Percentiles rank a stretch among this genome's conserved stretches.
These are phyloP conservation scores for Babylonia areolata DNA, from an alignment of 1,140 invertebrate species.

Conservation along the genomic window DNA sequence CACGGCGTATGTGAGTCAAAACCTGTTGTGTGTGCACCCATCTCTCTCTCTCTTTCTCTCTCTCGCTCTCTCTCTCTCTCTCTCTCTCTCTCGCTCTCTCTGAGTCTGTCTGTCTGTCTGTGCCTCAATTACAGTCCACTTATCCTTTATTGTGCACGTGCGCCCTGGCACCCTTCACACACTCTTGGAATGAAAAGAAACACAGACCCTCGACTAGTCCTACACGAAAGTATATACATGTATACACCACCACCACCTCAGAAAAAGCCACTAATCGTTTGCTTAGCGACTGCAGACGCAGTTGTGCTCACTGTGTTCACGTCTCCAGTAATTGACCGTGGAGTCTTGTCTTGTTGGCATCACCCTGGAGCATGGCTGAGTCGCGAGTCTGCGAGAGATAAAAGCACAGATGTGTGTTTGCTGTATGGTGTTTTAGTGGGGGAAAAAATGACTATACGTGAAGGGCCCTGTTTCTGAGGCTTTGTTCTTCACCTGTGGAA, in stretches of 20 bases:
- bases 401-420: too few relatives aligned
- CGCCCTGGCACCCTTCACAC: too few relatives aligned
- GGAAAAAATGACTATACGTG: too few relatives aligned
- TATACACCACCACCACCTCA: too few relatives aligned
- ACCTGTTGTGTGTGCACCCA: neutral
- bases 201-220: too few relatives aligned
- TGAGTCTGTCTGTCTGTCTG: neutral
- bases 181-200: too few relatives aligned
- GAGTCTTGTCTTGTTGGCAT: conserved; percentile 11
- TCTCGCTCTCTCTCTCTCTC: neutral
- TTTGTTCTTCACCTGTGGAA: too few relatives aligned
- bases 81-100: neutral
- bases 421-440: too few relatives aligned
- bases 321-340: neutral
- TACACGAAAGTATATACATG: too few relatives aligned
- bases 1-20: neutral
- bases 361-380: neutral
- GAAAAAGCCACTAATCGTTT: too few relatives aligned
- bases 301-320: neutral
- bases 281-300: too few relatives aligned
- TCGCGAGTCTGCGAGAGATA: conserved; percentile 7
- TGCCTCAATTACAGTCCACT: neutral
- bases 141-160: neutral
- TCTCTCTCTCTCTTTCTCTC: neutral
- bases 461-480: too few relatives aligned